A percentile compares a stretch with the other conserved stretches of the same genome.
phyloP scores from a whole-genome alignment of 1,140 invertebrate genomes.

The Trichonephila inaurata region DNA sequence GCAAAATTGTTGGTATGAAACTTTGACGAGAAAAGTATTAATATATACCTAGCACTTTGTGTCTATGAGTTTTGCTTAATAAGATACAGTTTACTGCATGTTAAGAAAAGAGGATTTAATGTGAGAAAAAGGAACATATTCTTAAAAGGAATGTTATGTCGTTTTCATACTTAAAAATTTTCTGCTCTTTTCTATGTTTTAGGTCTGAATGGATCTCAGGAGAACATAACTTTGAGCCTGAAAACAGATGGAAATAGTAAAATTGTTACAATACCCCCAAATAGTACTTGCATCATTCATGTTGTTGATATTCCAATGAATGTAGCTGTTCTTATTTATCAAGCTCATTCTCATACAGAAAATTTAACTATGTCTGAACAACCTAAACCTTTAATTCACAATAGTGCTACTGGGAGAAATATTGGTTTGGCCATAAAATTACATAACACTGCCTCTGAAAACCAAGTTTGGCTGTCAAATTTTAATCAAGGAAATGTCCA shows the following conservation, averaged over 20 bases:
- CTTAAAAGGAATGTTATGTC: no score
- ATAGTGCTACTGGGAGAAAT: slow-evolving; percentile 27
- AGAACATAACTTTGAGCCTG: background rate
- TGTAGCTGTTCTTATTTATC: background rate
- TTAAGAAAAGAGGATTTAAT: no score
- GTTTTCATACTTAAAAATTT: background rate
- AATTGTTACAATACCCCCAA: background rate
- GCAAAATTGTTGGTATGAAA: no score
- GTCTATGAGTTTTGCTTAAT: no score
- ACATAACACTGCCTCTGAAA: slow-evolving; percentile 28
- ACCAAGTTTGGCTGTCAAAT: slow-evolving; percentile 29
- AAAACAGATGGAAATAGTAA: slow-evolving; percentile 8
- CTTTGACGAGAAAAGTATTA: no score
- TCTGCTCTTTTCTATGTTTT: background rate
- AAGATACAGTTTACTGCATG: no score
- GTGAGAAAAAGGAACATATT: no score
- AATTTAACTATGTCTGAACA: slow-evolving; percentile 30
- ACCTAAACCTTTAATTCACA: background rate
- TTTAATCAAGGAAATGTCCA: background rate
- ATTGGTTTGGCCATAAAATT: slow-evolving; percentile 56
- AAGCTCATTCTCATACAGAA: slow-evolving; percentile 45
- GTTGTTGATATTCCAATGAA: background rate
- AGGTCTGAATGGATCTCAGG: slow-evolving; percentile 33
- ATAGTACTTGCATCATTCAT: background rate
- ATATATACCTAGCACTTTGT: no score